Conservation (phyloP, 2,113 vertebrate species). For the Tachycineta bicolor region DNA sequence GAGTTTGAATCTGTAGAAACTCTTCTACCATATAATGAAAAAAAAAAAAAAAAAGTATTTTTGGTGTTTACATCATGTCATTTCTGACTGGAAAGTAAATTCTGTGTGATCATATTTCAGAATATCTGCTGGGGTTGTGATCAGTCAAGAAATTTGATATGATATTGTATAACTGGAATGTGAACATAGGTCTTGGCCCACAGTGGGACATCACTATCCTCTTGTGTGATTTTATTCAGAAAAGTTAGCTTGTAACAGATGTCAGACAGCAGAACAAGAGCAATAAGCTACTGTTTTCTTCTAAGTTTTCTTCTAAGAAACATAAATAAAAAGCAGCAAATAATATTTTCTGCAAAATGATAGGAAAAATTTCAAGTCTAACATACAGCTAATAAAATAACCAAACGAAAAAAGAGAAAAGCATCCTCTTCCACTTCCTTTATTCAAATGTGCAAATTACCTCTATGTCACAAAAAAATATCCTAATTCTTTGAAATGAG, state of each 20-base stretch:
- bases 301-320: background rate
- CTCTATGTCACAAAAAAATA: background rate
- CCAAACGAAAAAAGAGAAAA: background rate
- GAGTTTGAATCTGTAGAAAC: background rate
- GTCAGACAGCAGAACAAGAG: background rate
- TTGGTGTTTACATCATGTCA: background rate
- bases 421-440: fast-evolving
- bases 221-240: background rate
- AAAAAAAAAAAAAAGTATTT: background rate
- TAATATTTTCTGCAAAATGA: background rate
- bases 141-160: background rate
- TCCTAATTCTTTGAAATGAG: background rate
- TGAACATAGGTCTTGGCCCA: background rate
- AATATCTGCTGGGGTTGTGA: background rate
- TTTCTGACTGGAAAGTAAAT: background rate
- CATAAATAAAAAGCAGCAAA: background rate
- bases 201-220: background rate
- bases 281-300: background rate
- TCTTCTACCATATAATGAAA: background rate
- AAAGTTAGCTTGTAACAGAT: background rate
- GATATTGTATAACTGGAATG: background rate
- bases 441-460: background rate
- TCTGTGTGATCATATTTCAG: background rate
- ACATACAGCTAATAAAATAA: background rate
- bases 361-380: background rate